Evolutionary conservation across 2,888 invertebrate species (phyloP).

Genomic region (Scaeva pyrastri): DNA sequence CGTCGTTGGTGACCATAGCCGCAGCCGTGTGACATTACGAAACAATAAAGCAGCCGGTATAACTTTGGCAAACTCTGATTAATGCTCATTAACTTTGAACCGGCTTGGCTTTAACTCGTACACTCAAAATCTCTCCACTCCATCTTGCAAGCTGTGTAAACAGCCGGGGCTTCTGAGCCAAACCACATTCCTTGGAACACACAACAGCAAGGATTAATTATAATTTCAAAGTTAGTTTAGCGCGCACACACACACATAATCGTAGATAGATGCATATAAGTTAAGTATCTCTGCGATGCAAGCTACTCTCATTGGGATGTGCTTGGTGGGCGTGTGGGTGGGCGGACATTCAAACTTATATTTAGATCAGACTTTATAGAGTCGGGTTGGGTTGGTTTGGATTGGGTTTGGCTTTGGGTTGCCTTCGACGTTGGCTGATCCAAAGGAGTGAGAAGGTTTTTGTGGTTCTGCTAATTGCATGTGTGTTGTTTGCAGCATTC

Average conservation of each 20-base stretch:
- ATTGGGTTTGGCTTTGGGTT: neutral
- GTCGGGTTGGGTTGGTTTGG: neutral
- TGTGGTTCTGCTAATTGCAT: conserved; percentile 61
- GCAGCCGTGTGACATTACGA: neutral
- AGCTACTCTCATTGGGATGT: neutral
- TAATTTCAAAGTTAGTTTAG: conserved; percentile 51
- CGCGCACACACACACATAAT: neutral
- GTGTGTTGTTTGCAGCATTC: conserved; percentile 21
- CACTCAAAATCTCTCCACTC: conserved; percentile 19
- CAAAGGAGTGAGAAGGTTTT: conserved; percentile 19
- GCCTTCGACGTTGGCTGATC: too few relatives aligned
- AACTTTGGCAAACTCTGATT: conserved; percentile 68
- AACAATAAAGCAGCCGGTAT: conserved; percentile 28
- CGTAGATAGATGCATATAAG: neutral
- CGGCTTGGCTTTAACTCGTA: too few relatives aligned
- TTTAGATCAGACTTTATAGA: conserved; percentile 29
- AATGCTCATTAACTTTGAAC: conserved; percentile 71
- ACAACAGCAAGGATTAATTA: conserved; percentile 56
- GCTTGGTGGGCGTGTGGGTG: neutral
- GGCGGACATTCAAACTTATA: conserved; percentile 42
- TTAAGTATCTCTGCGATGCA: conserved; percentile 1
- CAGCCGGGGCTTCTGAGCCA: conserved; percentile 29
- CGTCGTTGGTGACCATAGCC: neutral
- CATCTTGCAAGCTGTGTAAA: conserved; percentile 13
- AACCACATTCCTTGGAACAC: conserved; percentile 45